A percentile compares a stretch with the other conserved stretches of the same genome.
Conservation (phyloP, 53 echinoderm and acorn worm genomes). For the Zoroaster sp. region DNA sequence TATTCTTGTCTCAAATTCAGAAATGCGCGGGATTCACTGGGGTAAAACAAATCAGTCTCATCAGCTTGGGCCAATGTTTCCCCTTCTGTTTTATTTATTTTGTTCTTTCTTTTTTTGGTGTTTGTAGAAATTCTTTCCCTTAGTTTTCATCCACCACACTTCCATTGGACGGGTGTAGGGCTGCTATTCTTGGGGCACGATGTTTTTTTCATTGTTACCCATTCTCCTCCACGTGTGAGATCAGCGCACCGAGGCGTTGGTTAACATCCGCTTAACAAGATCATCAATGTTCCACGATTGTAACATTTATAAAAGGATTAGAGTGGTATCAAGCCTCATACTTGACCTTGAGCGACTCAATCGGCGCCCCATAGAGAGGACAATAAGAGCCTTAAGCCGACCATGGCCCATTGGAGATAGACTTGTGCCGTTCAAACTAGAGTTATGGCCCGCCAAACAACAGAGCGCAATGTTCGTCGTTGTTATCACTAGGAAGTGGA, state of each 20-base stretch:
- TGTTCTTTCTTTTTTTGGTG: too few species aligned
- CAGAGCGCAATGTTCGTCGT: too few species aligned
- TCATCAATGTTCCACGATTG: constrained; percentile 7
- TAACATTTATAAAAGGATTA: constrained; percentile 52
- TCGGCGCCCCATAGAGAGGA: not conserved
- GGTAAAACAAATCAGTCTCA: too few species aligned
- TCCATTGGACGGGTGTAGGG: not conserved
- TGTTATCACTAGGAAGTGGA: too few species aligned
- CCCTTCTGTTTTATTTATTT: too few species aligned
- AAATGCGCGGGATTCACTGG: too few species aligned
- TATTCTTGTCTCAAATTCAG: too few species aligned
- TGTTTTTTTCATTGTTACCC: not conserved
- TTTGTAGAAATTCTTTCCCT: too few species aligned
- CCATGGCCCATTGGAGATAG: not conserved
- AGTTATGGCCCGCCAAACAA: too few species aligned
- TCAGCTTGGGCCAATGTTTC: too few species aligned
- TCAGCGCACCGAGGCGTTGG: constrained; percentile 21
- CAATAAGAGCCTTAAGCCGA: not conserved
- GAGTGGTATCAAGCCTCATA: not conserved
- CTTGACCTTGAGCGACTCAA: constrained; percentile 35
- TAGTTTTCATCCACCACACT: not conserved
- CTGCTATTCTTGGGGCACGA: not conserved
- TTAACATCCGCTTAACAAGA: constrained; percentile 22
- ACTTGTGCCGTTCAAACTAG: constrained; percentile 23
- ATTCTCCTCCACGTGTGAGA: not conserved